Evolutionary conservation across 2,113 vertebrate genomes (phyloP).

Genomic region (Erythrocercus mccallii): DNA sequence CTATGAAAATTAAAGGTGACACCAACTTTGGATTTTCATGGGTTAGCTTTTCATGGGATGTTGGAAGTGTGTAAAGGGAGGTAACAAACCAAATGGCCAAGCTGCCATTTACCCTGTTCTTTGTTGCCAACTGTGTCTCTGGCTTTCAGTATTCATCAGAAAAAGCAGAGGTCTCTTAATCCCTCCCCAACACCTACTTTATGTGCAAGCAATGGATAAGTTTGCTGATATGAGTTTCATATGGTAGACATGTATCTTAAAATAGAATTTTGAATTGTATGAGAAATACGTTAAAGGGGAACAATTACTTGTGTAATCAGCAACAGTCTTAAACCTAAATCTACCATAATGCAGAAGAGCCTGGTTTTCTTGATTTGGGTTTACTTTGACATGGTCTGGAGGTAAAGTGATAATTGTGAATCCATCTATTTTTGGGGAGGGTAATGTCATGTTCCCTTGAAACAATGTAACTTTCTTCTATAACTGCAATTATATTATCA

Average conservation of each 20-base stretch:
- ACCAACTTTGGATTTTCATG: not conserved
- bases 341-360: not conserved
- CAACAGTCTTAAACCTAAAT: not conserved
- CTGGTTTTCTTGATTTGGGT: not conserved
- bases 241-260: not conserved
- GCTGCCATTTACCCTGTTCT: not conserved
- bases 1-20: not conserved
- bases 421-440: not conserved
- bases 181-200: not conserved
- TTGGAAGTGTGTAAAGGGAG: too few relatives aligned
- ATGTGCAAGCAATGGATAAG: not conserved
- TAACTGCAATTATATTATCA: not conserved
- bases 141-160: not conserved
- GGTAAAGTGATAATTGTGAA: not conserved
- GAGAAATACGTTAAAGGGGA: not conserved
- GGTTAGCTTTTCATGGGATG: not conserved
- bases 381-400: not conserved
- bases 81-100: too few relatives aligned
- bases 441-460: not conserved
- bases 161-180: not conserved
- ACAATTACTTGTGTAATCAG: not conserved
- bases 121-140: not conserved
- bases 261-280: not conserved
- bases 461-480: accelerated
- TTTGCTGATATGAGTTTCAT: not conserved